phyloP scores from a whole-genome alignment of 2,113 vertebrate species.

The Tetrao urogallus region DNA sequence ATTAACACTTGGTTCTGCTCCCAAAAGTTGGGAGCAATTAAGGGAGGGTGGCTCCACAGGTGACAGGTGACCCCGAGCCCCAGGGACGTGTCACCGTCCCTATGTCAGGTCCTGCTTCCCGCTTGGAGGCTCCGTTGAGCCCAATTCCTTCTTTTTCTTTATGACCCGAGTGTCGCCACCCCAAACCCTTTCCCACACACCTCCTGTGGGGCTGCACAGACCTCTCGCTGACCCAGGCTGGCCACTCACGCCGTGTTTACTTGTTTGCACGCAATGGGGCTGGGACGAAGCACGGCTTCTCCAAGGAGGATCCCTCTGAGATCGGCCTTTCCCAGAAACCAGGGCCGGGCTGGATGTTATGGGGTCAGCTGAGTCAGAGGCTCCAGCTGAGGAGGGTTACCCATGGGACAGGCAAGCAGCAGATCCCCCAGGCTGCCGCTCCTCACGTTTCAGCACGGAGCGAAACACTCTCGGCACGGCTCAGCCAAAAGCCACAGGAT shows the following conservation, averaged over 20 bases:
- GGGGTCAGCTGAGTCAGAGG: neutral
- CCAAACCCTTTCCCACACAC: neutral
- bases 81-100: neutral
- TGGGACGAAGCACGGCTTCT: neutral
- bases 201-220: accelerated
- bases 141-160: neutral
- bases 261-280: neutral
- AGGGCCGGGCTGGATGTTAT: neutral
- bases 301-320: neutral
- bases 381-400: constrained; percentile 20
- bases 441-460: neutral
- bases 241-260: neutral
- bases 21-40: constrained; percentile 14
- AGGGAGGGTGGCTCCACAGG: neutral
- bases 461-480: neutral
- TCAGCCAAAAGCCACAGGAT: neutral
- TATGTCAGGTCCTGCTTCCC: neutral
- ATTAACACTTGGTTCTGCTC: neutral
- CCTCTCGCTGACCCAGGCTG: neutral
- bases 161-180: neutral
- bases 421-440: neutral
- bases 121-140: neutral
- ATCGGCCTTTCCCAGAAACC: constrained; percentile 33
- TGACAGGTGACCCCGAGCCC: neutral
- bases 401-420: neutral